Percentiles rank a stretch among this genome's conserved stretches.
These are phyloP conservation scores for Gastrophryne carolinensis DNA, from an alignment of 2,797 vertebrate species.

Conservation along the genomic window DNA sequence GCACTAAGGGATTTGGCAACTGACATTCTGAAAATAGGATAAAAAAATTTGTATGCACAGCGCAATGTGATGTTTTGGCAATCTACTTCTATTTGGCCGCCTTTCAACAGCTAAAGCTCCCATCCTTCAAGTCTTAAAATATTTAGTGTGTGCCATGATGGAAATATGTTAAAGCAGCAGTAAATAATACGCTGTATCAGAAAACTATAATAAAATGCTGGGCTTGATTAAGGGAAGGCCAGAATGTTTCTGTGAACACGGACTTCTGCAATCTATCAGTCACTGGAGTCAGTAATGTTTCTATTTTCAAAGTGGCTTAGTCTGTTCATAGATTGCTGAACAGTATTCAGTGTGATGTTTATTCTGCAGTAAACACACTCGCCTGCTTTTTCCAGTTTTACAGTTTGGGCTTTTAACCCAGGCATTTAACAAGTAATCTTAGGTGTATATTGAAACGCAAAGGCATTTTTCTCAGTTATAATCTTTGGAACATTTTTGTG, in stretches of 20 bases:
- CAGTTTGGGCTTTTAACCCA: constrained; percentile 48
- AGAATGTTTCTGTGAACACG: background rate
- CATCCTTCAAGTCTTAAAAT: too few species aligned
- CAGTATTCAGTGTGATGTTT: background rate
- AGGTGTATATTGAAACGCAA: constrained; percentile 55
- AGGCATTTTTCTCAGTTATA: constrained; percentile 28
- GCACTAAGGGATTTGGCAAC: too few species aligned
- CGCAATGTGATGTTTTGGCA: too few species aligned
- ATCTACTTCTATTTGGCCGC: too few species aligned
- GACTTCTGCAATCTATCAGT: background rate
- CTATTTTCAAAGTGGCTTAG: background rate
- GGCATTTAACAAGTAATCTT: constrained; percentile 44
- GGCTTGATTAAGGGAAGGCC: background rate
- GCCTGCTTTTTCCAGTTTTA: constrained; percentile 22
- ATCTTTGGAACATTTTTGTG: constrained; percentile 23
- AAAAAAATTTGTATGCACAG: too few species aligned
- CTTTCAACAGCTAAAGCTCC: too few species aligned
- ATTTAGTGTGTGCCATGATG: too few species aligned
- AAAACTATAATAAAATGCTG: background rate
- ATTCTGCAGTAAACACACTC: background rate
- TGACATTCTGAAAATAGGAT: too few species aligned
- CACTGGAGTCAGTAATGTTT: background rate
- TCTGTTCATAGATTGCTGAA: background rate
- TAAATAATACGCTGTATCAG: background rate
- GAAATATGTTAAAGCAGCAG: background rate